These are phyloP conservation scores for Actinemys pallida DNA, from an alignment of 2,113 vertebrate species.

Conservation along the genomic window DNA sequence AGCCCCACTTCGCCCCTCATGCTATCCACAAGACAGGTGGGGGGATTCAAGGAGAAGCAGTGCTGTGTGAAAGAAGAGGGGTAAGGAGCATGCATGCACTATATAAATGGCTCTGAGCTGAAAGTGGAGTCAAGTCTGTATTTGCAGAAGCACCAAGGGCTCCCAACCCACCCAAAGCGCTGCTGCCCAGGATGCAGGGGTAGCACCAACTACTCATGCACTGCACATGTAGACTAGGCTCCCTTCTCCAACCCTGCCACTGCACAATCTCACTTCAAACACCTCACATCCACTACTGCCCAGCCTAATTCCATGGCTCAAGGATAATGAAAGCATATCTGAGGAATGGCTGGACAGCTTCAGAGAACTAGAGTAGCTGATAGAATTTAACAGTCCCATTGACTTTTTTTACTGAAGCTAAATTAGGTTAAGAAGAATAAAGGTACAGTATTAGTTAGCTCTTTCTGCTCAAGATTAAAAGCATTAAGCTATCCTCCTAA, in stretches of 20 bases:
- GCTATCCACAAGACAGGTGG: neutral
- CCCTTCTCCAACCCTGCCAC: neutral
- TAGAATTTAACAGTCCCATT: neutral
- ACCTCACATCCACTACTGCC: too few relatives aligned
- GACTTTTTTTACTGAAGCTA: neutral
- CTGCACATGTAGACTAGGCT: neutral
- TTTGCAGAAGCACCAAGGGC: neutral
- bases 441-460: neutral
- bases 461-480: neutral
- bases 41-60: neutral
- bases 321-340: neutral
- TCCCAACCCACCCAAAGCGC: neutral
- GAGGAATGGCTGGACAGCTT: neutral
- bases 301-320: neutral
- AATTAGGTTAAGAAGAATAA: neutral
- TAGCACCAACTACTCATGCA: neutral
- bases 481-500: neutral
- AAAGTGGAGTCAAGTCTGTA: neutral
- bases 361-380: neutral
- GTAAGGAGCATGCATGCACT: neutral
- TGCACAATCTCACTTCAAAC: neutral
- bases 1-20: neutral
- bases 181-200: neutral
- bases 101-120: neutral
- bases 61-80: neutral